A percentile compares a stretch with the other conserved stretches of the same genome.
phyloP scores from a whole-genome alignment of 2,113 vertebrate genomes.

The Hiodon tergisus region DNA sequence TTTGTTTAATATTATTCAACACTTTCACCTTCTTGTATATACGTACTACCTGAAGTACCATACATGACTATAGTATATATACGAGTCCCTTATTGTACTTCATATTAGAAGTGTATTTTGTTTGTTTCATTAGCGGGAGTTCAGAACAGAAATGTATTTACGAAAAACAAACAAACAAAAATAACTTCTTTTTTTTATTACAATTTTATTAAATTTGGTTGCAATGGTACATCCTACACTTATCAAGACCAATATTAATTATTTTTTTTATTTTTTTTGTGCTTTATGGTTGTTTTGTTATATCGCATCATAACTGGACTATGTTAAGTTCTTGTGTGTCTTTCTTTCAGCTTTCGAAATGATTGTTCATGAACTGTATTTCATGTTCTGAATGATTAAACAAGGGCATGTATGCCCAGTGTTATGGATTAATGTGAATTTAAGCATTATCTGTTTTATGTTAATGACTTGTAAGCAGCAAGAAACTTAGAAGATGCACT shows the following conservation, averaged over 20 bases:
- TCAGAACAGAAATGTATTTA: too few relatives aligned
- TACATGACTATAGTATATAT: too few relatives aligned
- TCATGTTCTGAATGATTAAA: not conserved
- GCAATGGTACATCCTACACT: not conserved
- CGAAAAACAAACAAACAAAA: too few relatives aligned
- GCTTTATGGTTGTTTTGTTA: conserved; percentile 2
- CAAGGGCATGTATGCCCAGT: too few relatives aligned
- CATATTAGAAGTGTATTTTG: too few relatives aligned
- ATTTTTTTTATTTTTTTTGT: not conserved
- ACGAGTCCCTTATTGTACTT: too few relatives aligned
- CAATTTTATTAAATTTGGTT: too few relatives aligned
- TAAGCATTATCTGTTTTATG: not conserved
- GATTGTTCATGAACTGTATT: not conserved
- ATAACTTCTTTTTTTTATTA: too few relatives aligned
- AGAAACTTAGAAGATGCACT: conserved; percentile 19
- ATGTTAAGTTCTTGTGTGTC: conserved; percentile 1
- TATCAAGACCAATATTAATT: not conserved
- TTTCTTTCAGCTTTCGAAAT: conserved; percentile 7
- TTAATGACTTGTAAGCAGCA: not conserved
- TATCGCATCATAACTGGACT: conserved; percentile 26
- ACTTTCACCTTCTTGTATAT: too few relatives aligned
- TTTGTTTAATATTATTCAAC: too few relatives aligned
- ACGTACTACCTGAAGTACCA: too few relatives aligned
- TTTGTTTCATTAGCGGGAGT: too few relatives aligned
- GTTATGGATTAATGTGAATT: conserved; percentile 14